These are phyloP conservation scores for Agrochola circellaris DNA, from an alignment of 2,888 invertebrate genomes.

Conservation along the genomic window DNA sequence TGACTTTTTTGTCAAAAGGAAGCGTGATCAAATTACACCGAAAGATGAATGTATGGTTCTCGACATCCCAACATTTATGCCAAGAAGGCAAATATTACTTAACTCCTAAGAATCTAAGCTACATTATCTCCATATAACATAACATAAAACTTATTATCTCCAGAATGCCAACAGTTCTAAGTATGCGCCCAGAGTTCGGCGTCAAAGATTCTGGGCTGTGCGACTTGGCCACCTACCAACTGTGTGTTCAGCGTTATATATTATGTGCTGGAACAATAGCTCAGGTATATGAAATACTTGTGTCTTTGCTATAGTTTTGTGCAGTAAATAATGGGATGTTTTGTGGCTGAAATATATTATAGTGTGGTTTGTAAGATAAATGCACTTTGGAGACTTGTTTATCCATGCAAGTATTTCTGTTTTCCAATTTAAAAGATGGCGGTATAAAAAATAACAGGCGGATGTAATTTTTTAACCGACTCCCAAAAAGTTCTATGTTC, in stretches of 20 bases:
- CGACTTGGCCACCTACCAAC: constrained; percentile 60
- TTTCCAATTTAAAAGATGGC: too few species aligned
- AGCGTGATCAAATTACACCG: too few species aligned
- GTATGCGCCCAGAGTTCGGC: constrained; percentile 28
- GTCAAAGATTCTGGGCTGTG: constrained; percentile 38
- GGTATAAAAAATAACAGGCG: too few species aligned
- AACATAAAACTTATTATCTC: constrained; percentile 27
- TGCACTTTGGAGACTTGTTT: not conserved
- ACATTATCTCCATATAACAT: not conserved
- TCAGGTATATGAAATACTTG: constrained; percentile 55
- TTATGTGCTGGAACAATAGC: constrained; percentile 40
- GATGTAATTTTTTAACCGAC: too few species aligned
- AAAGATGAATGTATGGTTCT: not conserved
- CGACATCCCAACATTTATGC: not conserved
- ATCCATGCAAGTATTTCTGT: too few species aligned
- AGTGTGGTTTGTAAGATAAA: not conserved
- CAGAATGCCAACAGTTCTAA: constrained; percentile 33
- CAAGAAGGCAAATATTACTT: not conserved
- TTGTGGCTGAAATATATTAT: not conserved
- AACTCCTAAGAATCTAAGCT: not conserved
- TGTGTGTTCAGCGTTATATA: constrained; percentile 47
- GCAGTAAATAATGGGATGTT: constrained; percentile 23
- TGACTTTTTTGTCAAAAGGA: too few species aligned
- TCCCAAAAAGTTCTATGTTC: too few species aligned
- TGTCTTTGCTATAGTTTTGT: constrained; percentile 36